phyloP scores from a whole-genome alignment of 2,888 invertebrate genomes.

The Pachydiplax longipennis region DNA sequence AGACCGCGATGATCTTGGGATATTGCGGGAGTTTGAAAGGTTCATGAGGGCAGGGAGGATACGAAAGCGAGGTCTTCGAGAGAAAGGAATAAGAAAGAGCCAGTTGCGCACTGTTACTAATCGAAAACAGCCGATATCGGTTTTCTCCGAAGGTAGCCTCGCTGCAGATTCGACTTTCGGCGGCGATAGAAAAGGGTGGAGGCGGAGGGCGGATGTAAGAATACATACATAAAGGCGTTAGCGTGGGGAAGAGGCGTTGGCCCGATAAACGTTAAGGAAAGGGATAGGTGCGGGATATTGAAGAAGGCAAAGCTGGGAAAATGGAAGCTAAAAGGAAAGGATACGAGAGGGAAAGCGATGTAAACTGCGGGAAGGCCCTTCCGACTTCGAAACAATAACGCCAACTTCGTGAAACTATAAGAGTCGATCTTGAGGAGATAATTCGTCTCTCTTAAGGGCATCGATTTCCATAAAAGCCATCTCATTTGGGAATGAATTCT shows the following conservation, averaged over 20 bases:
- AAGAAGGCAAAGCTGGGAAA: neutral
- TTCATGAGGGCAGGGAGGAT: neutral
- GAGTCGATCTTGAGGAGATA: neutral
- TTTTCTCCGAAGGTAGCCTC: neutral
- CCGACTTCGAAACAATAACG: neutral
- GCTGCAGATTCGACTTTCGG: neutral
- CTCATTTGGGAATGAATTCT: too few relatives aligned
- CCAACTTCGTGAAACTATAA: neutral
- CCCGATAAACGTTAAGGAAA: neutral
- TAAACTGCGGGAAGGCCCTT: neutral
- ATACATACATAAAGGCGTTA: neutral
- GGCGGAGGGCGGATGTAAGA: neutral
- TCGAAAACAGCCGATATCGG: constrained; percentile 20
- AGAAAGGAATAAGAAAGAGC: neutral
- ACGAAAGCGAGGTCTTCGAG: neutral
- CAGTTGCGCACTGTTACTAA: neutral
- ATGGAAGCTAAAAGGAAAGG: neutral
- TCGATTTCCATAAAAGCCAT: neutral
- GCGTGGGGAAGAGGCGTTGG: neutral
- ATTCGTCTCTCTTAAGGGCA: neutral
- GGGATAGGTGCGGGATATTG: neutral
- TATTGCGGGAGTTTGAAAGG: neutral
- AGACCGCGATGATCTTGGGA: too few relatives aligned
- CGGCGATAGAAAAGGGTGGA: neutral
- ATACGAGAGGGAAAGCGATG: neutral